These are phyloP conservation scores for Wiebesia pumilae DNA, from an alignment of 1,140 invertebrate species.

Conservation along the genomic window DNA sequence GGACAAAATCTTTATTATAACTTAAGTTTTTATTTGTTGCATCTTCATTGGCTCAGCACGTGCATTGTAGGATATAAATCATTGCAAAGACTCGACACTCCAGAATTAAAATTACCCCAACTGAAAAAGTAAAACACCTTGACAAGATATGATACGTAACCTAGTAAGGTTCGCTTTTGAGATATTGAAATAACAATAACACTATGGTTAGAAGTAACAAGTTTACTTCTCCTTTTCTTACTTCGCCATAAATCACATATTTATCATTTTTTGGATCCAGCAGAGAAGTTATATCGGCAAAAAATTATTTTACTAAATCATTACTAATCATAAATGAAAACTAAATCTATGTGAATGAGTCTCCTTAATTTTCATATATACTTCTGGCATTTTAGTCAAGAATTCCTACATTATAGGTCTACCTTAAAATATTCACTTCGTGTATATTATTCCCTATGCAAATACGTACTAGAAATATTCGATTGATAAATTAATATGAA, in stretches of 20 bases:
- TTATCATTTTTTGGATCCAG: conserved; percentile 1
- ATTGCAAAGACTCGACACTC: background rate
- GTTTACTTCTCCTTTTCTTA: background rate
- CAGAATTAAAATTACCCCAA: background rate
- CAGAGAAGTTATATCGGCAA: background rate
- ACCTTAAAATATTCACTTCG: background rate
- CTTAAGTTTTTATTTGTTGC: too few species aligned
- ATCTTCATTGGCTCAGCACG: too few species aligned
- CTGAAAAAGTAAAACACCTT: background rate
- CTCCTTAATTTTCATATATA: background rate
- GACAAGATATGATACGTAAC: background rate
- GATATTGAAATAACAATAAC: conserved; percentile 47
- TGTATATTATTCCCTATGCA: background rate
- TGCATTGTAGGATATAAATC: too few species aligned
- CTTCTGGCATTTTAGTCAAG: conserved; percentile 10
- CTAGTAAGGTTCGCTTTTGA: conserved; percentile 2
- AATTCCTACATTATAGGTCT: background rate
- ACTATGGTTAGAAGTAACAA: conserved; percentile 31
- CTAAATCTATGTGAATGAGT: conserved; percentile 10
- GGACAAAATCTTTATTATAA: background rate
- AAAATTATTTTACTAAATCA: conserved; percentile 6
- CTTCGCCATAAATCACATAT: background rate
- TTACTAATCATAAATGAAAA: conserved; percentile 19
- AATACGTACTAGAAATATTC: too few species aligned
- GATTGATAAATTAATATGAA: too few species aligned